Percentiles rank a stretch among this genome's conserved stretches.
Evolutionary conservation across 2,888 invertebrate genomes (phyloP).

Genomic region (Temnothorax unifasciatus): DNA sequence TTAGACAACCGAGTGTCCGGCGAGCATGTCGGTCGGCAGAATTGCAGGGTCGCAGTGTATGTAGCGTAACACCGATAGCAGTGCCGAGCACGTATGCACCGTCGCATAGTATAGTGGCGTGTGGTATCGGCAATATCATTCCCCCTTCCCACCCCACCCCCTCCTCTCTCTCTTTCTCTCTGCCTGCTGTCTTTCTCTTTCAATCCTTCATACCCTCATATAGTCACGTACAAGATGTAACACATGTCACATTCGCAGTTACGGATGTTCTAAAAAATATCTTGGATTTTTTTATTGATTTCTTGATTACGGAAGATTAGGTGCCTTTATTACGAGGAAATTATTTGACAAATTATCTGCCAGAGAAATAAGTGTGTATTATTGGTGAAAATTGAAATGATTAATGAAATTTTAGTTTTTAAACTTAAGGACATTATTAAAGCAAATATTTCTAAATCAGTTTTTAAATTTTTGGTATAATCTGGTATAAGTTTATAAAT

Average conservation of each 20-base stretch:
- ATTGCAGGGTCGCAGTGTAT: conserved; percentile 65
- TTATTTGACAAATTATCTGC: not conserved
- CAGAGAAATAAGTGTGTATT: too few relatives aligned
- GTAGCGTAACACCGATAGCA: conserved; percentile 63
- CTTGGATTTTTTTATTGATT: not conserved
- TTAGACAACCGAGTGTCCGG: conserved; percentile 70
- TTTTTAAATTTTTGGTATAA: not conserved
- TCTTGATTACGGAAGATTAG: not conserved
- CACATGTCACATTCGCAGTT: not conserved
- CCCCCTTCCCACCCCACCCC: too few relatives aligned
- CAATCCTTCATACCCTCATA: not conserved
- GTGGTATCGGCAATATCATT: conserved; percentile 15
- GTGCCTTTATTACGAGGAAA: not conserved
- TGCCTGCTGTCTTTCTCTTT: not conserved
- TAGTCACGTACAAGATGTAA: not conserved
- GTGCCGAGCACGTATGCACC: conserved; percentile 55
- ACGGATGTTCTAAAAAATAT: not conserved
- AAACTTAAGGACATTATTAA: not conserved
- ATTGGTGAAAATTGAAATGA: not conserved
- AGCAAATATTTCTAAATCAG: not conserved
- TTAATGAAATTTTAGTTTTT: not conserved
- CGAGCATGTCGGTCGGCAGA: conserved; percentile 70
- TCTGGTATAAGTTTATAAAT: not conserved
- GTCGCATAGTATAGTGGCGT: conserved; percentile 33
- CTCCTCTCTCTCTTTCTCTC: too few relatives aligned